These are phyloP conservation scores for Scylla paramamosain DNA, from an alignment of 1,140 invertebrate genomes.

Conservation along the genomic window DNA sequence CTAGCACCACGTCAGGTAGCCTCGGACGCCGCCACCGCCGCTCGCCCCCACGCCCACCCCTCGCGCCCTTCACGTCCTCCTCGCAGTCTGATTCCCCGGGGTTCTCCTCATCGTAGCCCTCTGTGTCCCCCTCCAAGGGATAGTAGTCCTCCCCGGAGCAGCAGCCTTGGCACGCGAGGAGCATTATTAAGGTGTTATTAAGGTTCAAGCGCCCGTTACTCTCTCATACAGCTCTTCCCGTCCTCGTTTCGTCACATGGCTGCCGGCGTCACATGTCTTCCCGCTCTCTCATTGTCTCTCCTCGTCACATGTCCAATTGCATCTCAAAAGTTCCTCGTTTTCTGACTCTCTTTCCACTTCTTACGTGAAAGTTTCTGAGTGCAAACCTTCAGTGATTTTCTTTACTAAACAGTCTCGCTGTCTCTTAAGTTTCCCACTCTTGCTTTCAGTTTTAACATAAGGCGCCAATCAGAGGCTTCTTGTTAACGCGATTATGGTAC, in stretches of 20 bases:
- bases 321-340: too few species aligned
- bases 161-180: conserved; percentile 14
- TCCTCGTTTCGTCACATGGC: not conserved
- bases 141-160: conserved; percentile 33
- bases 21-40: not conserved
- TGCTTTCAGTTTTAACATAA: too few species aligned
- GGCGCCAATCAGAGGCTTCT: too few species aligned
- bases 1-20: conserved; percentile 12
- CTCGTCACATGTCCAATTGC: too few species aligned
- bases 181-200: not conserved
- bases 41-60: not conserved
- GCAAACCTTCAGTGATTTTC: too few species aligned
- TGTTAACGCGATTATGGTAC: too few species aligned
- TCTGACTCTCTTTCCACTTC: too few species aligned
- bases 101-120: not conserved
- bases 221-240: not conserved
- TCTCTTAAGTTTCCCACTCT: too few species aligned
- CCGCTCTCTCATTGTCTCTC: too few species aligned
- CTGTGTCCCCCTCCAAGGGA: not conserved
- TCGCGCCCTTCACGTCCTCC: not conserved
- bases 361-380: too few species aligned
- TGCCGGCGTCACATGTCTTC: not conserved
- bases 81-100: not conserved
- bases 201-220: too few species aligned
- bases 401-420: too few species aligned